Conservation (phyloP, 2,797 vertebrate species). For the Allobates femoralis region DNA sequence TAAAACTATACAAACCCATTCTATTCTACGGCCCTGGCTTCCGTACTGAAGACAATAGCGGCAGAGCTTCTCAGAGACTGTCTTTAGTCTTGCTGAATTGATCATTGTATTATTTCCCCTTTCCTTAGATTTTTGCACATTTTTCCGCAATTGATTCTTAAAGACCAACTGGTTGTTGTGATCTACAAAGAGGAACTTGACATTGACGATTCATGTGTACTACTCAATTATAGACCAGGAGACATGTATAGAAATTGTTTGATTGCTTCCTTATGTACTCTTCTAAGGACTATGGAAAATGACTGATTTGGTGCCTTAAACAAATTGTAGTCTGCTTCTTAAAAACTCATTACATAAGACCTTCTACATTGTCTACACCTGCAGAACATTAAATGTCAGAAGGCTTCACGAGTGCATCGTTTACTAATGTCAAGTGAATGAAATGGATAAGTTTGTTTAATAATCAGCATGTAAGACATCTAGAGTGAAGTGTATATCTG, state of each 20-base stretch:
- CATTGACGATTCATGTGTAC: conserved; percentile 16
- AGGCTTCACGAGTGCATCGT: not conserved
- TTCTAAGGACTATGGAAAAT: not conserved
- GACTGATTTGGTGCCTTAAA: conserved; percentile 68
- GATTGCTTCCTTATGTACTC: conserved; percentile 27
- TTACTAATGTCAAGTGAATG: conserved; percentile 9
- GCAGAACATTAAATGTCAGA: conserved; percentile 13
- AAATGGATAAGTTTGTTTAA: conserved; percentile 3
- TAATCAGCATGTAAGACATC: not conserved
- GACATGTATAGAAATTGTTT: conserved; percentile 31
- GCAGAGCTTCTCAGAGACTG: not conserved
- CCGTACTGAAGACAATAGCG: no score
- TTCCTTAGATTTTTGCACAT: not conserved
- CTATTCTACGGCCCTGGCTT: no score
- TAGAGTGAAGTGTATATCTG: not conserved
- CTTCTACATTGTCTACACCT: conserved; percentile 69
- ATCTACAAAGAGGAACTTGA: conserved; percentile 19
- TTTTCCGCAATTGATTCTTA: not conserved
- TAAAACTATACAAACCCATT: no score
- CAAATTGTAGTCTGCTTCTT: conserved; percentile 65
- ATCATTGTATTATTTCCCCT: not conserved
- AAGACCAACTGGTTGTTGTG: conserved; percentile 33
- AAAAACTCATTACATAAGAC: conserved; percentile 73
- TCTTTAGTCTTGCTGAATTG: not conserved
- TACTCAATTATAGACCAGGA: not conserved